Evolutionary conservation across 2,888 invertebrate genomes (phyloP).

Genomic region (Morpho deidamia): DNA sequence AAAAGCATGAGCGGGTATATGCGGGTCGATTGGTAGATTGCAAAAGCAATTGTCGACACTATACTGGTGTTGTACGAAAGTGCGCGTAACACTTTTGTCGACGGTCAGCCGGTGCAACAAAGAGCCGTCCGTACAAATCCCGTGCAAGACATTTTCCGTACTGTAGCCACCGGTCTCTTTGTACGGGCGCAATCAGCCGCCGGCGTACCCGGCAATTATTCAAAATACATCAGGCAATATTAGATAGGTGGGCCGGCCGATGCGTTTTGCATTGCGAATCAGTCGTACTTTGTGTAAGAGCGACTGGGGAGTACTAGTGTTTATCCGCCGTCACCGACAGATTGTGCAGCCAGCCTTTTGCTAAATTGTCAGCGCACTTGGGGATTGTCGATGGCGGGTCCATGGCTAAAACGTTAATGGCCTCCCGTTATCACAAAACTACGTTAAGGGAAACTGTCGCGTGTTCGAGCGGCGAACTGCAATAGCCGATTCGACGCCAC

Average conservation of each 20-base stretch:
- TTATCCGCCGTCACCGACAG: constrained; percentile 56
- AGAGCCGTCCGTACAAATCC: constrained; percentile 42
- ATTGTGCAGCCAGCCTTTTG: constrained; percentile 61
- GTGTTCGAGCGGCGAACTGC: constrained; percentile 9
- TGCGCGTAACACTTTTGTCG: constrained; percentile 27
- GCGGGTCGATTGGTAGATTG: background rate
- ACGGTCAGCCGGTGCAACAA: constrained; percentile 23
- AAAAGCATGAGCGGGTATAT: background rate
- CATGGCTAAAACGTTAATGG: constrained; percentile 34
- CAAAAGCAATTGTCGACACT: constrained; percentile 16
- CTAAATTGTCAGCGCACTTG: constrained; percentile 49
- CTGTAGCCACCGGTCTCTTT: constrained; percentile 47
- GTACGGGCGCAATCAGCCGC: constrained; percentile 63
- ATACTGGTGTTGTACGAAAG: constrained; percentile 12
- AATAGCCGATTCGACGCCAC: constrained; percentile 15
- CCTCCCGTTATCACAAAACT: constrained; percentile 33
- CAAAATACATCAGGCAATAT: constrained; percentile 75
- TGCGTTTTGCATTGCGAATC: constrained; percentile 76
- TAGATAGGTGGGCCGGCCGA: constrained; percentile 69
- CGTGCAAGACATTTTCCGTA: constrained; percentile 62
- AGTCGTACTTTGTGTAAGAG: constrained; percentile 59
- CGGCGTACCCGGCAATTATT: constrained; percentile 67
- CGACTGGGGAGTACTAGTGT: constrained; percentile 50
- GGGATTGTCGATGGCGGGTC: constrained; percentile 43
- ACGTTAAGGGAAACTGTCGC: constrained; percentile 28